Conservation (phyloP, 2,797 vertebrate species). For the Lagorchestes hirsutus region DNA sequence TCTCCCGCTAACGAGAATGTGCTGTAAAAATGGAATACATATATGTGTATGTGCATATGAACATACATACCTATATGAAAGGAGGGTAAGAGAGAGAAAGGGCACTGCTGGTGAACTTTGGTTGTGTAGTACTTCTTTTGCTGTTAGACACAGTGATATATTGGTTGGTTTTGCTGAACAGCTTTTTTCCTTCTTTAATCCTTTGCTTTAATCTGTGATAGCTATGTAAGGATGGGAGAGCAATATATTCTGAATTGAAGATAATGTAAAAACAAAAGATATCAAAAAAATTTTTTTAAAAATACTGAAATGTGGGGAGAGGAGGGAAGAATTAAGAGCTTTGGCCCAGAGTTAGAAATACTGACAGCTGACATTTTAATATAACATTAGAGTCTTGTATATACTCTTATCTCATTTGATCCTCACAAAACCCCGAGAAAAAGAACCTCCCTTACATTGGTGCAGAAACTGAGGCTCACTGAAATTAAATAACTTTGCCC, state of each 20-base stretch:
- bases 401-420: not conserved
- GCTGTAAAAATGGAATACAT: not conserved
- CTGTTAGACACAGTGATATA: not conserved
- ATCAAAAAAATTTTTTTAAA: not conserved
- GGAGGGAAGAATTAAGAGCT: not conserved
- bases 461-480: not conserved
- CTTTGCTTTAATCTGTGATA: not conserved
- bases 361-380: not conserved
- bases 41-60: not conserved
- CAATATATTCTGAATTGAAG: not conserved
- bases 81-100: not conserved
- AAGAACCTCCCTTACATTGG: fast-evolving
- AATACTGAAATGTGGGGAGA: not conserved
- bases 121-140: not conserved
- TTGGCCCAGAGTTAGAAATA: not conserved
- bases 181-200: not conserved
- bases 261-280: not conserved
- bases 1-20: not conserved
- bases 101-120: not conserved
- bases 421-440: not conserved
- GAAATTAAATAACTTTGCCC: not conserved
- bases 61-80: no score
- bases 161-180: not conserved
- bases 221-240: not conserved
- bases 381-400: not conserved